Conservation (phyloP, 2,797 vertebrate genomes). For the Oryzias dopingdopingensis region DNA sequence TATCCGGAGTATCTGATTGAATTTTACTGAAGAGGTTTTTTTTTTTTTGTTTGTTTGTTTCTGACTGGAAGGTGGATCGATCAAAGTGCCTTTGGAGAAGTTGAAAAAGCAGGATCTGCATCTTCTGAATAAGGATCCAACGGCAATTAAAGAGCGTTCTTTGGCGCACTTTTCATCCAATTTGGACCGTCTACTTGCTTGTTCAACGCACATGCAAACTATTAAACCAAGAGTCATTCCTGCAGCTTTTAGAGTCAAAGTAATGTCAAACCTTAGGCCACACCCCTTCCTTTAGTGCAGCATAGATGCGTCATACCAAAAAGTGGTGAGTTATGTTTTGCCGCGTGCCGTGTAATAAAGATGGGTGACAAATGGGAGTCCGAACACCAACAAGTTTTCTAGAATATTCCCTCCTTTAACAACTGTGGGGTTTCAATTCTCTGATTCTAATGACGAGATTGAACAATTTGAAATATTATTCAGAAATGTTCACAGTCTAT, state of each 20-base stretch:
- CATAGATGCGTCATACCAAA: constrained; percentile 44
- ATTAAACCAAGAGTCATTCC: constrained; percentile 35
- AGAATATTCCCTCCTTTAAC: no score
- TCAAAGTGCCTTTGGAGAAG: constrained; percentile 69
- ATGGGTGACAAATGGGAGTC: background rate
- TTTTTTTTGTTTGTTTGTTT: background rate
- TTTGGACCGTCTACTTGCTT: constrained; percentile 32
- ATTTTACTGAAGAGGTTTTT: constrained; percentile 79
- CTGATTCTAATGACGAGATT: no score
- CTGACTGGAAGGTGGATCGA: constrained; percentile 28
- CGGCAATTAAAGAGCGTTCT: constrained; percentile 1
- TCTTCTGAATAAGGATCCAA: background rate
- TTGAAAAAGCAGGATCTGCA: constrained; percentile 10
- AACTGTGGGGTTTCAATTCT: no score
- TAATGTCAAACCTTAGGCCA: constrained; percentile 22
- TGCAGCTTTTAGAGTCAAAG: constrained; percentile 39
- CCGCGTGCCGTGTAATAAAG: background rate
- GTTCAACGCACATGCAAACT: constrained; percentile 31
- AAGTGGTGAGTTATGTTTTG: constrained; percentile 26
- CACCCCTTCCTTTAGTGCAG: constrained; percentile 35
- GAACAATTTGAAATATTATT: no score
- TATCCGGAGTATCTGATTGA: constrained; percentile 97
- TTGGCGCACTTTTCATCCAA: constrained; percentile 32
- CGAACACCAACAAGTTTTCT: background rate
- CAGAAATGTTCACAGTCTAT: no score